Evolutionary conservation across 2,797 vertebrate species (phyloP).

Genomic region (Neosilurus mollespiculum): DNA sequence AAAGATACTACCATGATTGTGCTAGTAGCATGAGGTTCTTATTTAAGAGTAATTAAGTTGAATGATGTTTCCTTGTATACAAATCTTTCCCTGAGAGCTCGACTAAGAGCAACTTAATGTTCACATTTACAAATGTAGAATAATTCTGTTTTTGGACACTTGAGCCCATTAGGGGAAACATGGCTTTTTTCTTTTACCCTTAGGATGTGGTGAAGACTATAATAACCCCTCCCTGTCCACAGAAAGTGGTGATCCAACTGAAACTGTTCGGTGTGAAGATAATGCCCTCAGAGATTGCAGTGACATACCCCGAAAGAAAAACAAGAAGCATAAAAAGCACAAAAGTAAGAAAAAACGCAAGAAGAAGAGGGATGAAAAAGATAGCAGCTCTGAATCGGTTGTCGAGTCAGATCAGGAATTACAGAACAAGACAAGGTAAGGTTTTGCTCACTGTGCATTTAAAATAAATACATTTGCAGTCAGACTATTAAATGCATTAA

Average conservation of each 20-base stretch:
- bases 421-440: constrained; percentile 72
- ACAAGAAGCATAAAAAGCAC: constrained; percentile 81
- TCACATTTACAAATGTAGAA: too few relatives aligned
- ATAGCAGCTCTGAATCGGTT: constrained; percentile 79
- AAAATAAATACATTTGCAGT: background rate
- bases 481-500: background rate
- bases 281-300: constrained; percentile 67
- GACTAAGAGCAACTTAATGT: too few relatives aligned
- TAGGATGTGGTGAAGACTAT: background rate
- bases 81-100: too few relatives aligned
- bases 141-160: too few relatives aligned
- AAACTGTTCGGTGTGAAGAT: constrained; percentile 62
- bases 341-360: constrained; percentile 83
- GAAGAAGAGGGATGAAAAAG: constrained; percentile 76
- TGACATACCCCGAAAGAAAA: constrained; percentile 77
- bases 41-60: too few relatives aligned
- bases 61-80: too few relatives aligned
- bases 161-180: too few relatives aligned
- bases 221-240: background rate
- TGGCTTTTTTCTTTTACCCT: too few relatives aligned
- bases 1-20: too few relatives aligned
- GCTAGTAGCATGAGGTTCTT: too few relatives aligned
- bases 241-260: constrained; percentile 72
- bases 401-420: constrained; percentile 73
- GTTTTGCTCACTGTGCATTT: background rate